Conservation (phyloP, 2,797 vertebrate species). For the Lemur catta region DNA sequence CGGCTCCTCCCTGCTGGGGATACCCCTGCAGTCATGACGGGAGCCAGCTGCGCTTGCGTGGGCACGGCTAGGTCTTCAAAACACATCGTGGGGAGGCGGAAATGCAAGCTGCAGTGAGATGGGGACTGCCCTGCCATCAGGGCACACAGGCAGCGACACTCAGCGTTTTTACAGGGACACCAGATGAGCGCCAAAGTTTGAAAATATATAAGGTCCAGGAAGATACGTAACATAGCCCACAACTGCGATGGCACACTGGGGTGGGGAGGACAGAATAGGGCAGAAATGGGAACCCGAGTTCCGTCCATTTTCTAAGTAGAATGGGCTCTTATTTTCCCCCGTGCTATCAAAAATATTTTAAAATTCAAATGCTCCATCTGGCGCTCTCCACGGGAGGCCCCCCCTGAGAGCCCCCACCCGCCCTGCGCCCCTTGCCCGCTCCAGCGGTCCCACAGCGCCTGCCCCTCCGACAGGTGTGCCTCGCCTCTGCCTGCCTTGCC, state of each 20-base stretch:
- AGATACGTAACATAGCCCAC: neutral
- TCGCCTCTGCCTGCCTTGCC: neutral
- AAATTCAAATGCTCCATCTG: neutral
- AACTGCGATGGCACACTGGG: neutral
- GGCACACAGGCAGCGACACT: neutral
- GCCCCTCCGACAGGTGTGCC: too few species aligned
- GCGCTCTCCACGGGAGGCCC: neutral
- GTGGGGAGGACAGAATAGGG: neutral
- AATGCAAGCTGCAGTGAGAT: neutral
- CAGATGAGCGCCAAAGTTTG: neutral
- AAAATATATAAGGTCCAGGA: neutral
- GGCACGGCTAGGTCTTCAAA: neutral
- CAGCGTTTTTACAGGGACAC: neutral
- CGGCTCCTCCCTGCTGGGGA: neutral
- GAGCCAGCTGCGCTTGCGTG: too few species aligned
- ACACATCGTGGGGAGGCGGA: fast-evolving
- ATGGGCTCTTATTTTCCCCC: neutral
- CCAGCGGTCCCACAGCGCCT: fast-evolving
- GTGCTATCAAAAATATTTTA: neutral
- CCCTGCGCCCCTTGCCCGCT: fast-evolving
- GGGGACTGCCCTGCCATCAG: neutral
- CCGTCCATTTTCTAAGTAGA: neutral
- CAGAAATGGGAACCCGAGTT: neutral
- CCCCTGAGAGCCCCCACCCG: neutral
- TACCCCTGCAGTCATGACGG: too few species aligned